Percentiles rank a stretch among this genome's conserved stretches.
These are phyloP conservation scores for Panurus biarmicus DNA, from an alignment of 2,113 vertebrate genomes.

Conservation along the genomic window DNA sequence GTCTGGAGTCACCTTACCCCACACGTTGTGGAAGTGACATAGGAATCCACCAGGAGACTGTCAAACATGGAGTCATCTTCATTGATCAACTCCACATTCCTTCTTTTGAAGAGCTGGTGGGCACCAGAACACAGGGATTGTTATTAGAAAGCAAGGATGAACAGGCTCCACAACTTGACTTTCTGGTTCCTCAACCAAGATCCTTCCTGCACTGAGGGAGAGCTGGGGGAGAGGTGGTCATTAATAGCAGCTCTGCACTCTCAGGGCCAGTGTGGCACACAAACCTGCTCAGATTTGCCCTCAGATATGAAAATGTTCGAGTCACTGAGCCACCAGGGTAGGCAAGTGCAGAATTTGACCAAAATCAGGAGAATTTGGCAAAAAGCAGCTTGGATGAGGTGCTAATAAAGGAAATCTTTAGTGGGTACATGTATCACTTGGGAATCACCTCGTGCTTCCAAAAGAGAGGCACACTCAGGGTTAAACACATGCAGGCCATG, in stretches of 20 bases:
- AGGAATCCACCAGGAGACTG: conserved; percentile 87
- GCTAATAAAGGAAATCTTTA: neutral
- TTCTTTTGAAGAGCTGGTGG: conserved; percentile 91
- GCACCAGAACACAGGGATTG: neutral
- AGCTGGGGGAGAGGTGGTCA: neutral
- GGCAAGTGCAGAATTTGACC: neutral
- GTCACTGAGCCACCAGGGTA: neutral
- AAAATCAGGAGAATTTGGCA: neutral
- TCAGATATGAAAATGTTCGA: neutral
- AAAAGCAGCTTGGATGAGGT: neutral
- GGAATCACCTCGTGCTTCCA: neutral
- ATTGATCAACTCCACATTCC: conserved; percentile 91
- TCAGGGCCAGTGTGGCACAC: neutral
- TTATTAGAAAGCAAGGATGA: neutral
- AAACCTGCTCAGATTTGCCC: neutral
- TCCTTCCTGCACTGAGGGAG: neutral
- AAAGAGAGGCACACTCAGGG: neutral
- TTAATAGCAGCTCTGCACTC: neutral
- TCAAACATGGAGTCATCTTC: conserved; percentile 91
- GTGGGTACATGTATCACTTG: neutral
- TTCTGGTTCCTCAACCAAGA: neutral
- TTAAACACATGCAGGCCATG: neutral
- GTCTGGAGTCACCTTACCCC: conserved; percentile 70
- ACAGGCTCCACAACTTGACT: neutral
- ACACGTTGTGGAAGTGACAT: conserved; percentile 75